Conservation (phyloP, 2,797 vertebrate genomes). For the Danio tinwini region DNA sequence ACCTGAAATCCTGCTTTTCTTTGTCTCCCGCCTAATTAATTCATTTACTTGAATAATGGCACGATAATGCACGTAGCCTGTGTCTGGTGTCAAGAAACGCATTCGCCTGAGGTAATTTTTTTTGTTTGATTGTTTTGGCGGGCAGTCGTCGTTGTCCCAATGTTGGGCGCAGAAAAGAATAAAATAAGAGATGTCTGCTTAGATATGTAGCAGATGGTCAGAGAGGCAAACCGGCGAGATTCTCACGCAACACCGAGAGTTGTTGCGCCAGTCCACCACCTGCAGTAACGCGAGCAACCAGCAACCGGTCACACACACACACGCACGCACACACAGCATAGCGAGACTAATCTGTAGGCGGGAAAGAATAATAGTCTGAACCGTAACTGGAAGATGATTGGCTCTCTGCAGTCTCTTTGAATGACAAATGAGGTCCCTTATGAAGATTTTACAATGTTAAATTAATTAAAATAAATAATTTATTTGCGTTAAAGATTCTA, state of each 20-base stretch:
- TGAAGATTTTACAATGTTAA: no score
- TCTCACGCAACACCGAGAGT: conserved; percentile 74
- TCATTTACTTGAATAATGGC: conserved; percentile 25
- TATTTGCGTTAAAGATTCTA: no score
- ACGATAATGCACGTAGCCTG: neutral
- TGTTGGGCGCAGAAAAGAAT: neutral
- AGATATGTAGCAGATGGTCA: conserved; percentile 32
- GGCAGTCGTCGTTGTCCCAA: neutral
- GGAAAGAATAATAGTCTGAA: conserved; percentile 11
- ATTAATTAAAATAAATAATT: neutral
- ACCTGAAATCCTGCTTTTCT: conserved; percentile 26
- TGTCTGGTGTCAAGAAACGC: neutral
- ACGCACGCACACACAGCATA: no score
- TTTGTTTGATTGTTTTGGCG: neutral
- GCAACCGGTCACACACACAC: neutral
- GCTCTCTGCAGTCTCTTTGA: neutral
- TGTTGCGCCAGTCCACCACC: conserved; percentile 68
- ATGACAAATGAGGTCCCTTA: neutral
- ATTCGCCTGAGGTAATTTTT: neutral
- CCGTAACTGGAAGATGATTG: neutral
- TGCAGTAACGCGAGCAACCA: conserved; percentile 47
- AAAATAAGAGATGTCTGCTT: neutral
- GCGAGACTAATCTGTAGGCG: conserved; percentile 41
- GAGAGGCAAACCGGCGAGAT: conserved; percentile 53
- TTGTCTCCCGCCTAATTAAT: conserved; percentile 37